phyloP scores from a whole-genome alignment of 1,140 invertebrate species.

The Phenacoccus solenopsis region DNA sequence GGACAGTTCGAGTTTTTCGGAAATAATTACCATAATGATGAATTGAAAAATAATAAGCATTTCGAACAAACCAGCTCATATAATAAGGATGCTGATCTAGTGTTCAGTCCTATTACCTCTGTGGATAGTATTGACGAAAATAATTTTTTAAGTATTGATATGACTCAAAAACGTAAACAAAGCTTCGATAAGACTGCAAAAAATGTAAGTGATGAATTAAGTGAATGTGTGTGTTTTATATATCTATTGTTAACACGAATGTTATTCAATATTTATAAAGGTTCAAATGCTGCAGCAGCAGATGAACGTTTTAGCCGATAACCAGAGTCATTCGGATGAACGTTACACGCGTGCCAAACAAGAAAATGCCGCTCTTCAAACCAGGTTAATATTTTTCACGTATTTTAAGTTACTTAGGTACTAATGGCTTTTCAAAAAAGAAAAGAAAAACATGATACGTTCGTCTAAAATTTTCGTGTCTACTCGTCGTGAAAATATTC shows the following conservation, averaged over 20 bases:
- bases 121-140: background rate
- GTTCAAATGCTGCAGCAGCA: constrained; percentile 82
- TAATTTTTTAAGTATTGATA: background rate
- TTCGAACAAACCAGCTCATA: background rate
- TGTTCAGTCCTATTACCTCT: background rate
- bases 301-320: constrained; percentile 71
- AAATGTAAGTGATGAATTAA: background rate
- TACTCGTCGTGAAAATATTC: too few species aligned
- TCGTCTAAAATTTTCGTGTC: too few species aligned
- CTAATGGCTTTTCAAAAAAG: too few species aligned
- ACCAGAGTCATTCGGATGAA: constrained; percentile 69
- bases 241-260: too few species aligned
- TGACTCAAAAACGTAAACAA: background rate
- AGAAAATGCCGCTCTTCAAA: constrained; percentile 78
- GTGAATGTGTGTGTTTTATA: too few species aligned
- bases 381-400: constrained; percentile 35
- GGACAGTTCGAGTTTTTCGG: constrained; percentile 73
- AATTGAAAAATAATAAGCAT: background rate
- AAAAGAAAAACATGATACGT: too few species aligned
- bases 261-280: too few species aligned
- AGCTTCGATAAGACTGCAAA: background rate
- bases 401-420: too few species aligned
- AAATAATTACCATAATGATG: constrained; percentile 21
- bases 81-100: background rate
- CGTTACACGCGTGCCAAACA: constrained; percentile 73